Base-by-base conservation (phyloP, 2,888 invertebrate genomes). In the Criorhina ranunculi region DNA sequence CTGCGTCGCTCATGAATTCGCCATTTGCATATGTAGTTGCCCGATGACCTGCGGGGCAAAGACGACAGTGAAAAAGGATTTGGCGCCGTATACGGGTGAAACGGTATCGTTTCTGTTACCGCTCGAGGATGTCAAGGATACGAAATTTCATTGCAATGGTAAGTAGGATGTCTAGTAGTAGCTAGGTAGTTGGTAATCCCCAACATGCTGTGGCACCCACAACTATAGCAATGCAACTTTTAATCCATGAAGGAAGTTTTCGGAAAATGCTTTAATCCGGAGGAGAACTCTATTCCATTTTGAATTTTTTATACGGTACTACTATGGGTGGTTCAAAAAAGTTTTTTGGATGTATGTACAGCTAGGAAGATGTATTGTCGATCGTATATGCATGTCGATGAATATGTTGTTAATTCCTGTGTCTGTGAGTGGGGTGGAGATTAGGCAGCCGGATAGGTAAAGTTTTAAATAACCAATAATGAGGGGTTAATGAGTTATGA, bases 41-140 rank as follows among this genome's bases (percentile, higher is more conserved):
- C 88, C 88, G 5, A 31, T 88, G 31, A 80, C 87, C 3, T 87
- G 87, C 19, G 80, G 77, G 9, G 60, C 77, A 12, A 87, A 87
- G 70, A 88, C 88, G 1, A 87, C 83, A 9, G 88, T 89, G 0
- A 86, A 82, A 15, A 89, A 87, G 86, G 40, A 79, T 0, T 66
- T 91, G 17, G 12, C 86, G 0, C 91, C 91, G 1, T 79, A 88
- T 60, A 81, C 88, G 7, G 86, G 88, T 0, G 88, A 89, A 73
- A 89, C 88, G 0, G 67, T 90, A 9, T 87, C 87, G 0, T 90
- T 90, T 79, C 53, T 90, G 15, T 42, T 91, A 69, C 91, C 91
- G 5, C 82, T 90, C 8, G 86, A 88, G 12, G 69, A 87, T 0
- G 87, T 60, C 59, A 87, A 87, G 17, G 62, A 64, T 0, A 88